These are phyloP conservation scores for Coturnix japonica DNA, from an alignment of 2,113 vertebrate genomes.

Conservation along the genomic window DNA sequence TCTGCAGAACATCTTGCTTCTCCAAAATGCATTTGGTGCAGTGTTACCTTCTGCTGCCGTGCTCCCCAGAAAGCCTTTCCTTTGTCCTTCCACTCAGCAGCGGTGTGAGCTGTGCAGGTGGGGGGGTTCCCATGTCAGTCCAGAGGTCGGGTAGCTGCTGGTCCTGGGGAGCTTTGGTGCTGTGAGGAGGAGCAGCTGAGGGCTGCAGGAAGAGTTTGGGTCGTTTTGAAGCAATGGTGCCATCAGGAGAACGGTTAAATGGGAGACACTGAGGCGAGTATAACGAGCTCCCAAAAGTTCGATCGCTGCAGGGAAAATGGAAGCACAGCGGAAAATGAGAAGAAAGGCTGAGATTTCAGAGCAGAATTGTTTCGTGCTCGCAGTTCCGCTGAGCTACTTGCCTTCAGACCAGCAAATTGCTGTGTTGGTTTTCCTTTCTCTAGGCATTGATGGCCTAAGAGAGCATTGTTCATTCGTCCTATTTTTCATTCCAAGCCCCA, in stretches of 20 bases:
- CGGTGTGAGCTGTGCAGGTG: rapidly evolving
- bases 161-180: neutral
- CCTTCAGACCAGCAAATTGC: neutral
- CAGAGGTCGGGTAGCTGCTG: neutral
- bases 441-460: neutral
- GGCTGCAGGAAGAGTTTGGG: neutral
- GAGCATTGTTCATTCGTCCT: neutral
- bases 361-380: neutral
- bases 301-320: neutral
- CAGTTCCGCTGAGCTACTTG: neutral
- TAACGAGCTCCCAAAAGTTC: neutral
- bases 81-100: neutral
- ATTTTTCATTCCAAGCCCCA: neutral
- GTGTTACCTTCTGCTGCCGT: neutral
- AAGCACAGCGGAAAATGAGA: neutral
- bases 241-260: neutral
- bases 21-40: neutral
- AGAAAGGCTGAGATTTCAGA: neutral
- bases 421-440: neutral
- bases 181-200: neutral
- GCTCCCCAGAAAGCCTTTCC: neutral
- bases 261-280: neutral
- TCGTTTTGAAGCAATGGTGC: rapidly evolving
- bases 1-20: neutral
- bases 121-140: neutral